These are phyloP conservation scores for Otolemur crassicaudatus DNA, from an alignment of 2,797 vertebrate species.

Conservation along the genomic window DNA sequence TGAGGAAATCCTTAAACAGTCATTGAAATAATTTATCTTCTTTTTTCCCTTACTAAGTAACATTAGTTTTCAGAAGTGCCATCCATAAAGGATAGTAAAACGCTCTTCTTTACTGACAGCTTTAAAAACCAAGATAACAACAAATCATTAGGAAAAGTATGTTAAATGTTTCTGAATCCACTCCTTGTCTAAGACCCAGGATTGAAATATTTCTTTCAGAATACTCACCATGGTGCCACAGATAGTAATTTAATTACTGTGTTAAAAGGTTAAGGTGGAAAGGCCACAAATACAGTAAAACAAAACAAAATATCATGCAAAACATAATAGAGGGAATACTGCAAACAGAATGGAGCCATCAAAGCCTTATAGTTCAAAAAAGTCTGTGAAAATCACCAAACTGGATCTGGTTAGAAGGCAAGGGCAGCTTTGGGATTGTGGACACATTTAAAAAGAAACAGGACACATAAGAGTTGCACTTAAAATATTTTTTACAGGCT, in stretches of 20 bases:
- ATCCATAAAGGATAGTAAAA: not conserved
- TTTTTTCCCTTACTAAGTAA: not conserved
- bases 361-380: not conserved
- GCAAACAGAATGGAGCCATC: not conserved
- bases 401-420: not conserved
- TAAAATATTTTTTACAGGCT: not conserved
- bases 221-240: not conserved
- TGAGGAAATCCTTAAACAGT: conserved; percentile 20
- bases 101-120: not conserved
- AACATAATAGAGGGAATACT: not conserved
- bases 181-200: not conserved
- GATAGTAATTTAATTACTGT: not conserved
- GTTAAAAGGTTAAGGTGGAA: not conserved
- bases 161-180: not conserved
- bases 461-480: not conserved
- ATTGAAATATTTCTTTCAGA: not conserved
- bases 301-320: not conserved
- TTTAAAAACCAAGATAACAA: not conserved
- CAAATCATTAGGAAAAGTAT: not conserved
- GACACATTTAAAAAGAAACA: not conserved
- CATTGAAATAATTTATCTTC: conserved; percentile 34
- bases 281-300: not conserved
- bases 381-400: not conserved
- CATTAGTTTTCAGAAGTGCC: not conserved
- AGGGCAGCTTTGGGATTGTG: not conserved